These are phyloP conservation scores for Pheosia tremula DNA, from an alignment of 2,888 invertebrate species.

Conservation along the genomic window DNA sequence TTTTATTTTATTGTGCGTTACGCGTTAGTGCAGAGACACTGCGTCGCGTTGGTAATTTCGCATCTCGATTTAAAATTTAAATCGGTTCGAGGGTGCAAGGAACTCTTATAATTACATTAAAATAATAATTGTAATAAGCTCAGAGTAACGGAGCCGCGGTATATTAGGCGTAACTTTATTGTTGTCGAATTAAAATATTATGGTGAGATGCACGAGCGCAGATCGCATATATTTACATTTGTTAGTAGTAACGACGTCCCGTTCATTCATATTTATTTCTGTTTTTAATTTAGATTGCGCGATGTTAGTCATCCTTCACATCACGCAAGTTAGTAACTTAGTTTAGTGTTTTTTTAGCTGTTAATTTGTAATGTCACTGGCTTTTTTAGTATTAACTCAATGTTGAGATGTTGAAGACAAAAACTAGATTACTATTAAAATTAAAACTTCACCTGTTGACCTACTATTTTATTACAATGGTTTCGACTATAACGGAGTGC, in stretches of 20 bases:
- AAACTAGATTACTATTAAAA: too few relatives aligned
- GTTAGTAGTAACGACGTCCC: constrained; percentile 5
- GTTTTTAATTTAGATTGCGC: neutral
- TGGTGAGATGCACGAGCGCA: constrained; percentile 21
- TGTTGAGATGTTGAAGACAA: too few relatives aligned
- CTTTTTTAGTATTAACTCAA: too few relatives aligned
- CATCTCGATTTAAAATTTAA: constrained; percentile 29
- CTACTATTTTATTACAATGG: too few relatives aligned
- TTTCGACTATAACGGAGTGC: too few relatives aligned
- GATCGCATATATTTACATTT: constrained; percentile 19
- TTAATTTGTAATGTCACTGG: too few relatives aligned
- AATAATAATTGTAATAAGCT: constrained; percentile 32
- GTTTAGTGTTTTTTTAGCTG: too few relatives aligned
- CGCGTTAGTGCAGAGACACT: constrained; percentile 25
- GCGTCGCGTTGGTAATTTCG: constrained; percentile 37
- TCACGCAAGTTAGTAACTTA: too few relatives aligned
- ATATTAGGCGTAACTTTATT: constrained; percentile 35
- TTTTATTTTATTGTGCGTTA: neutral
- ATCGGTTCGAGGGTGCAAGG: constrained; percentile 31
- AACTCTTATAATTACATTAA: constrained; percentile 32
- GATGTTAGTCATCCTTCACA: neutral
- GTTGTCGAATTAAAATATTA: constrained; percentile 24
- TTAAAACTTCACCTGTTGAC: too few relatives aligned
- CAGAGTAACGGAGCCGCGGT: constrained; percentile 28
- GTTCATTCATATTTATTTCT: neutral